Base-by-base conservation (phyloP, 1,140 invertebrate genomes). In the Drosophila pseudoobscura region DNA sequence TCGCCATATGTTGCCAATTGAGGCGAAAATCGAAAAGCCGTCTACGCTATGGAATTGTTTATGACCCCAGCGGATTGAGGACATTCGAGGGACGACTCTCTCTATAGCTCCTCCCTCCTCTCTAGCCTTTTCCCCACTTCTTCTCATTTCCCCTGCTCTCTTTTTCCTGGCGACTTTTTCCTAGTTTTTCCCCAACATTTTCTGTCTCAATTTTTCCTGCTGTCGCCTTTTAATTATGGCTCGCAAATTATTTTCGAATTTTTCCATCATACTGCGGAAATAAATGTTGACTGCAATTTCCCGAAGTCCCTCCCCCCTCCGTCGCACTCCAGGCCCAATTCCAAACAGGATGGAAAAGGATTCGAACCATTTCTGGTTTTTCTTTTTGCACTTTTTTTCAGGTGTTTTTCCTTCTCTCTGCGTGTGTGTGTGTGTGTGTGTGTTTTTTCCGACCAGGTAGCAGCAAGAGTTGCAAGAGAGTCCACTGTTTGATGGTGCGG, bases 191-290 rank as follows among this genome's bases (percentile, higher is more conserved):
- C 47, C 61, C 72, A 73, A 73, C 58, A 51, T 78, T 56, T 50
- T 69, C 46, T 45, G 35, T 39, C 54, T 45, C 20, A 44, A n/a
- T 59, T 56, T 57, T 59, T 52, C 35, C 70, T 62, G 57, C 73
- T 87, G 82, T 80, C 82, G 64, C 70, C 82, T 87, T 85, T 85
- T 85, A 85, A 85, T 85, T 85, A 85, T 85, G 82, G 78, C 74
- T 85, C 78, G 78, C 82, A 85, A 85, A 85, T 85, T 85, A 85
- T 85, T 85, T 85, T 85, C 82, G 80, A 85, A 85, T 87, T 85
- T 82, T 85, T 85, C 82, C 82, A 85, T 85, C 82, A 88, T 66
- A 80, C 78, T 88, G 75, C 82, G 82, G 82, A 85, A 85, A 85
- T 85, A 87, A 85, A 82, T 85, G 83, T 69, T 87, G 82, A 87